Conservation (phyloP, 2,797 vertebrate genomes). For the Strix occidentalis region DNA sequence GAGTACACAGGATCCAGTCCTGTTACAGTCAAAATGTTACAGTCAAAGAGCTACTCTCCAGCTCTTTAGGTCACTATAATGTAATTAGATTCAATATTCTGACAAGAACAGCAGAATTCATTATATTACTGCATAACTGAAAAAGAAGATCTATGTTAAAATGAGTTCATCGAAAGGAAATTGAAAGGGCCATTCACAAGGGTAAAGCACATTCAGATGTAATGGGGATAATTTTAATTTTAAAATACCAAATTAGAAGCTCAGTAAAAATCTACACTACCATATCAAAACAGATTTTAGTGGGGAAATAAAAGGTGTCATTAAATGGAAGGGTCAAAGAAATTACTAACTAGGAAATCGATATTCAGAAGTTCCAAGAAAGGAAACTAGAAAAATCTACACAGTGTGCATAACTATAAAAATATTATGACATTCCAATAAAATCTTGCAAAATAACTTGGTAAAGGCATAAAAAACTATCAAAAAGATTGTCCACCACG, state of each 20-base stretch:
- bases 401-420: neutral
- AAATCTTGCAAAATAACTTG: neutral
- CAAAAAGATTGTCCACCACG: neutral
- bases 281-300: neutral
- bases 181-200: neutral
- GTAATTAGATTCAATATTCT: constrained; percentile 4
- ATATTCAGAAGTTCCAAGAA: neutral
- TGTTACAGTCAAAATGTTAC: neutral
- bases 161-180: neutral
- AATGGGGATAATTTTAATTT: neutral
- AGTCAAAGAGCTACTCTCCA: neutral
- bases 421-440: neutral
- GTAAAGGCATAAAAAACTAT: neutral
- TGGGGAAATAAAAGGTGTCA: neutral
- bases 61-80: neutral
- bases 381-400: neutral
- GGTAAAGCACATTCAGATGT: neutral
- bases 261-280: neutral
- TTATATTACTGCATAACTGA: neutral
- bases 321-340: neutral
- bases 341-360: neutral
- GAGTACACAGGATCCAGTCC: neutral
- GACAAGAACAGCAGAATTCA: neutral
- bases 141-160: neutral
- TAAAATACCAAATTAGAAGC: neutral